Percentiles rank a stretch among this genome's conserved stretches.
phyloP scores from a whole-genome alignment of 2,113 vertebrate species.

The Tetraodon nigroviridis region DNA sequence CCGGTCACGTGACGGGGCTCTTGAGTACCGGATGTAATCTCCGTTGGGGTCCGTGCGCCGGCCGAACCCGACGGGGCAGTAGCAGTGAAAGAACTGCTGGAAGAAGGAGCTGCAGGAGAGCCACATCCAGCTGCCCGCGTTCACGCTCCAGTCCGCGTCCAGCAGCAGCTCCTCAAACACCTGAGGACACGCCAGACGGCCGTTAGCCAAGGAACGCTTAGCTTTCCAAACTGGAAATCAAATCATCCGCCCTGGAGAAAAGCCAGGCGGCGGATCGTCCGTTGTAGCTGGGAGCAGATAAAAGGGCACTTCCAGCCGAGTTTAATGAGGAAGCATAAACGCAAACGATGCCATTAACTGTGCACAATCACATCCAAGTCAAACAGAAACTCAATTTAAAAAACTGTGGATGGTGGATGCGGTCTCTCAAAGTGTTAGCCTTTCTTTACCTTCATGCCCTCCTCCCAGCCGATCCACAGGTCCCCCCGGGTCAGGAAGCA shows the following conservation, averaged over 20 bases:
- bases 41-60: slow-evolving; percentile 96
- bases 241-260: no score
- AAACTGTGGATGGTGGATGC: no score
- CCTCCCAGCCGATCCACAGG: slow-evolving; percentile 98
- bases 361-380: no score
- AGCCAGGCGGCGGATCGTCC: background rate
- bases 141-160: slow-evolving; percentile 97
- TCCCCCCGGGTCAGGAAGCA: slow-evolving; percentile 96
- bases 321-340: no score
- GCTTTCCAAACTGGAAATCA: no score
- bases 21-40: slow-evolving; percentile 90
- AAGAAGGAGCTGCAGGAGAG: slow-evolving; percentile 98
- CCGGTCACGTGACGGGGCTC: background rate
- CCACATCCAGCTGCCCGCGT: slow-evolving; percentile 99
- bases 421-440: background rate
- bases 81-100: slow-evolving; percentile 99
- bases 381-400: no score
- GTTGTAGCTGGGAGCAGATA: background rate
- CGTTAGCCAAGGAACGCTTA: background rate
- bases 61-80: slow-evolving; percentile 95
- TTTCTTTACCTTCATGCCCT: slow-evolving; percentile 92
- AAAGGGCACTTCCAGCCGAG: no score
- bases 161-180: slow-evolving; percentile 96
- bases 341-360: no score
- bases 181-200: slow-evolving; percentile 53